phyloP scores from a whole-genome alignment of 1,140 invertebrate species.

The Micrasema longulum region DNA sequence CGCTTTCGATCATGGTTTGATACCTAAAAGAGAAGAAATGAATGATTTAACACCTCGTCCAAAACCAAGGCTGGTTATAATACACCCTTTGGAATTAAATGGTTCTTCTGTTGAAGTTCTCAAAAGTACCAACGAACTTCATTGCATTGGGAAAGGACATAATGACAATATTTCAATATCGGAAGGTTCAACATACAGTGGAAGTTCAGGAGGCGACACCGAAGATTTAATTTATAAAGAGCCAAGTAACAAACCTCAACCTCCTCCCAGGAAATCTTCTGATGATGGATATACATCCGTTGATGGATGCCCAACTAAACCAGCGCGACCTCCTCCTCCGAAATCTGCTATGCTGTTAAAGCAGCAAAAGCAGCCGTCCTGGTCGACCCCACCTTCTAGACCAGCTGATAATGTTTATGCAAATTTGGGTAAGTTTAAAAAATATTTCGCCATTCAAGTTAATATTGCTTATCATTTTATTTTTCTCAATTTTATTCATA shows the following conservation, averaged over 20 bases:
- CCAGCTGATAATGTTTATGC: conserved; percentile 79
- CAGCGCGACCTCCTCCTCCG: conserved; percentile 77
- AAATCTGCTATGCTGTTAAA: conserved; percentile 74
- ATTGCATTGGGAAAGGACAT: conserved; percentile 62
- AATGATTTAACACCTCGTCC: conserved; percentile 69
- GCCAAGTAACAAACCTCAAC: conserved; percentile 66
- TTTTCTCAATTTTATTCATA: too few relatives aligned
- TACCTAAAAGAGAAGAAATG: conserved; percentile 70
- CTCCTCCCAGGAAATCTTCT: conserved; percentile 61
- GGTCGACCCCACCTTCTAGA: conserved; percentile 64
- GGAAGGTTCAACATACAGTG: conserved; percentile 66
- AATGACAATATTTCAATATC: conserved; percentile 57
- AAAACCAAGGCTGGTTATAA: conserved; percentile 83
- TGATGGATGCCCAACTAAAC: conserved; percentile 69
- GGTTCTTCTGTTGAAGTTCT: conserved; percentile 83
- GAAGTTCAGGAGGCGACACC: conserved; percentile 63
- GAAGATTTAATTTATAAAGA: conserved; percentile 58
- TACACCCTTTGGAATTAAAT: conserved; percentile 88
- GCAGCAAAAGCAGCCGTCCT: conserved; percentile 71
- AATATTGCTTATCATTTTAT: too few relatives aligned
- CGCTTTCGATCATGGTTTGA: conserved; percentile 60
- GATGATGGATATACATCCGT: conserved; percentile 66
- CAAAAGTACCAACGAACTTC: conserved; percentile 69
- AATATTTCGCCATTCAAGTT: too few relatives aligned
- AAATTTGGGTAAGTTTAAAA: conserved; percentile 76